Conservation (phyloP, 2,888 invertebrate genomes). For the Troides helena region DNA sequence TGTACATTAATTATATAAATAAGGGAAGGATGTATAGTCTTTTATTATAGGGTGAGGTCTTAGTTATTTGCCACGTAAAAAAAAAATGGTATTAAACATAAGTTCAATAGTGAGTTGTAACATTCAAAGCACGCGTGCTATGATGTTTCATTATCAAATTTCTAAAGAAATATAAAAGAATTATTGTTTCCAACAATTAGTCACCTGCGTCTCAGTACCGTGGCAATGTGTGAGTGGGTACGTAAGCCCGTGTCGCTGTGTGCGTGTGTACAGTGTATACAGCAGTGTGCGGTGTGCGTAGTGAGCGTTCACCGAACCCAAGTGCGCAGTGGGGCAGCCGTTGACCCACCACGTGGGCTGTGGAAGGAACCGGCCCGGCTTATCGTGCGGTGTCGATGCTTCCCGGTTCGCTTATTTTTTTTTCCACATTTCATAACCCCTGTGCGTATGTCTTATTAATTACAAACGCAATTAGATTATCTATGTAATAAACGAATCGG, state of each 20-base stretch:
- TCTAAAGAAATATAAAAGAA: conserved; percentile 21
- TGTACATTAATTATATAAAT: too few species aligned
- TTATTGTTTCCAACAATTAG: conserved; percentile 48
- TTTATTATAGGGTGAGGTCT: too few species aligned
- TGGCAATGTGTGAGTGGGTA: conserved; percentile 35
- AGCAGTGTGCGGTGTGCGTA: conserved; percentile 34
- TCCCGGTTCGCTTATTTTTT: conserved; percentile 38
- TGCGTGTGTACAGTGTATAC: conserved; percentile 30
- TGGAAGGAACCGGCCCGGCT: conserved; percentile 48
- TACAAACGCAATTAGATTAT: not conserved
- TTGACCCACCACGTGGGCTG: conserved; percentile 72
- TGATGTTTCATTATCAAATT: conserved; percentile 11
- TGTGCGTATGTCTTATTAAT: not conserved
- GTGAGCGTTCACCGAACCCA: conserved; percentile 62
- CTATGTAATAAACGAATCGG: not conserved
- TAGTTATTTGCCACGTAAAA: too few species aligned
- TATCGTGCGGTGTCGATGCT: conserved; percentile 46
- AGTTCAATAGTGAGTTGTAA: too few species aligned
- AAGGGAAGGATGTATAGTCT: too few species aligned
- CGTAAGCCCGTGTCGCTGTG: conserved; percentile 27
- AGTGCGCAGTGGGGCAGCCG: conserved; percentile 72
- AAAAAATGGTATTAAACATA: not conserved
- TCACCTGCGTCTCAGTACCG: conserved; percentile 51
- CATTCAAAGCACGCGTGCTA: not conserved
- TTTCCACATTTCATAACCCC: conserved; percentile 31